phyloP scores from a whole-genome alignment of 2,113 vertebrate genomes.

The Nyctereutes procyonoides region DNA sequence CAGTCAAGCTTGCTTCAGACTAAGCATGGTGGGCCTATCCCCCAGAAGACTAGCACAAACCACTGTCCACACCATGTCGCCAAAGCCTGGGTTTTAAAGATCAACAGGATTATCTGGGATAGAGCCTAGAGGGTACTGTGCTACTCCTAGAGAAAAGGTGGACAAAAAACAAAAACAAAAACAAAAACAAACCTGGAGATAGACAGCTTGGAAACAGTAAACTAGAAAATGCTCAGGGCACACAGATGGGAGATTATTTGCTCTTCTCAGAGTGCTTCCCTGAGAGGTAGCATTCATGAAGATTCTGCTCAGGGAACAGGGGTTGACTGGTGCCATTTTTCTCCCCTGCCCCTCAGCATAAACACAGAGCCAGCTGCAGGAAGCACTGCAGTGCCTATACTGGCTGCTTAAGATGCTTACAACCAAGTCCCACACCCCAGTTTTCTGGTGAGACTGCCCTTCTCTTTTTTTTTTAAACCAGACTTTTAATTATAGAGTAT shows the following conservation, averaged over 20 bases:
- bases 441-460: background rate
- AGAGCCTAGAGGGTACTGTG: background rate
- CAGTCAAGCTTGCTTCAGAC: background rate
- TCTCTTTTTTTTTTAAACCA: background rate
- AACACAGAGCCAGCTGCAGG: background rate
- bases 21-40: background rate
- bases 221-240: background rate
- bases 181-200: background rate
- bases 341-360: background rate
- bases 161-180: background rate
- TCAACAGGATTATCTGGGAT: background rate
- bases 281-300: background rate
- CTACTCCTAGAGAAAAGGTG: background rate
- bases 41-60: background rate
- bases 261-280: background rate
- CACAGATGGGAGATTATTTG: background rate
- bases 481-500: too few species aligned
- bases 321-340: background rate
- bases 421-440: background rate
- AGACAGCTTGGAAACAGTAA: background rate
- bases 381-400: background rate
- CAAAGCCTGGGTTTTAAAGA: background rate
- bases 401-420: background rate
- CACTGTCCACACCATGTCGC: background rate
- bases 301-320: background rate